phyloP scores from a whole-genome alignment of 2,113 vertebrate species.

The Rutilus rutilus region DNA sequence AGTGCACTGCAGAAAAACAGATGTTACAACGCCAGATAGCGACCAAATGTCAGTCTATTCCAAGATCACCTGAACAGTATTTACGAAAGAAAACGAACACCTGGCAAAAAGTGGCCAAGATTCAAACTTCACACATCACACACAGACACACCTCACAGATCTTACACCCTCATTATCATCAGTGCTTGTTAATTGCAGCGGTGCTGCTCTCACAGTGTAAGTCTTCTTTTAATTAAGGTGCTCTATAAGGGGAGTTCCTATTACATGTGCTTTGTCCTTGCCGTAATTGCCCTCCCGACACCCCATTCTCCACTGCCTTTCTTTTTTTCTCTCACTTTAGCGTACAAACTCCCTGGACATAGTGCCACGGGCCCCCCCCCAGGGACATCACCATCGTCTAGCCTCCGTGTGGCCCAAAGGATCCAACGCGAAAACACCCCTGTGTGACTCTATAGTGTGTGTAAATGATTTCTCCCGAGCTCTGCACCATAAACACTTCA shows the following conservation, averaged over 20 bases:
- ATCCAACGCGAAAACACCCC: conserved; percentile 59
- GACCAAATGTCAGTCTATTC: background rate
- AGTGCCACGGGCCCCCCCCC: conserved; percentile 23
- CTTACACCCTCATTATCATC: conserved; percentile 61
- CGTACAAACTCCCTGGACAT: conserved; percentile 45
- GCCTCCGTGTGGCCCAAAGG: conserved; percentile 24
- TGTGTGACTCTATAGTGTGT: conserved; percentile 58
- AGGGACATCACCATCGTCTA: conserved; percentile 34
- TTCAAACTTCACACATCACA: conserved; percentile 33
- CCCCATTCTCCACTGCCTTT: conserved; percentile 59
- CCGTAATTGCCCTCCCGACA: conserved; percentile 78
- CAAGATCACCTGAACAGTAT: background rate
- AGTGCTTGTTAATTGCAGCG: conserved; percentile 59
- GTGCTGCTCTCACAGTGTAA: conserved; percentile 67
- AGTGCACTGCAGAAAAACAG: background rate
- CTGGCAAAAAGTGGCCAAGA: background rate
- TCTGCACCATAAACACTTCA: conserved; percentile 19
- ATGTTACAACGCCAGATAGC: background rate
- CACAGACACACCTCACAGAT: conserved; percentile 44
- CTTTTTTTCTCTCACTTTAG: conserved; percentile 62
- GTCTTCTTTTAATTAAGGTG: conserved; percentile 71
- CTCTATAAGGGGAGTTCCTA: conserved; percentile 74
- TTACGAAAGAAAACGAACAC: background rate
- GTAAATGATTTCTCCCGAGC: conserved; percentile 22
- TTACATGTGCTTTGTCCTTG: conserved; percentile 71